phyloP scores from a whole-genome alignment of 1,140 invertebrate genomes.

The Diprion similis region DNA sequence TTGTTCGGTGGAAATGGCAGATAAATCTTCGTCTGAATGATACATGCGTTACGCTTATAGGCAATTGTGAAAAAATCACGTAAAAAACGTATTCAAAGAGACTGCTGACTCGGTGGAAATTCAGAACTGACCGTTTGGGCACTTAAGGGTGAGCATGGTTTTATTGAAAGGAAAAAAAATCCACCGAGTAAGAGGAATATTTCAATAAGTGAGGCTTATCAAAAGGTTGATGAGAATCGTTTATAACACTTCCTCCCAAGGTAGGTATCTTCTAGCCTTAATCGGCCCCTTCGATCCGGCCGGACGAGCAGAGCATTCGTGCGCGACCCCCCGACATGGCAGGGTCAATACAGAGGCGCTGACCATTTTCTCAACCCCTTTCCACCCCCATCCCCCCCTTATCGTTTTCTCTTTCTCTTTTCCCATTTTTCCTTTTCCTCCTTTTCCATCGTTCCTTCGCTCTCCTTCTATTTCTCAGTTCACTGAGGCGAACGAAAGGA shows the following conservation, averaged over 20 bases:
- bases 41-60: no score
- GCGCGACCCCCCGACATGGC: conserved; percentile 3
- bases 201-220: neutral
- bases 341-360: conserved; percentile 6
- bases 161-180: neutral
- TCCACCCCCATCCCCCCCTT: neutral
- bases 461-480: conserved; percentile 7
- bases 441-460: neutral
- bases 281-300: conserved; percentile 1
- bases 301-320: conserved; percentile 4
- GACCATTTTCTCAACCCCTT: conserved; percentile 1
- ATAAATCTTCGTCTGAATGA: no score
- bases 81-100: no score
- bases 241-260: neutral
- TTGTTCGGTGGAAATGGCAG: neutral
- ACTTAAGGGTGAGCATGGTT: no score
- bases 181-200: neutral
- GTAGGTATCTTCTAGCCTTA: conserved; percentile 5
- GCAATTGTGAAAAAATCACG: no score
- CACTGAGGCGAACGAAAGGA: conserved; percentile 3
- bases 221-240: neutral
- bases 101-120: no score
- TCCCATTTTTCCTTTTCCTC: neutral
- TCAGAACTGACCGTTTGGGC: no score
- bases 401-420: neutral